phyloP scores from a whole-genome alignment of 2,888 invertebrate genomes.

The Latrodectus hesperus region DNA sequence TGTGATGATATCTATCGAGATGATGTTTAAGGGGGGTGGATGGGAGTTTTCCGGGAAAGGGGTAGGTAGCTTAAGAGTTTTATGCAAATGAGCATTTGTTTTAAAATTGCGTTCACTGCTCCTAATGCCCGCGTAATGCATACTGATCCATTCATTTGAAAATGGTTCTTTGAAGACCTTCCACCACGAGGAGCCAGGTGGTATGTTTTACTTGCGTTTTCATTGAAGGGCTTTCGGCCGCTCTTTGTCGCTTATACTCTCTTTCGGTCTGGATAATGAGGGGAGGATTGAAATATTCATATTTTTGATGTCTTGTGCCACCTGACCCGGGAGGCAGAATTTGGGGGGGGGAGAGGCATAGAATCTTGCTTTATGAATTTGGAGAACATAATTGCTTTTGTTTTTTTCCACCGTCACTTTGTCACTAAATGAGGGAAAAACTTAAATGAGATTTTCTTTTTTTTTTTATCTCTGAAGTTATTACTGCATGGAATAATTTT shows the following conservation, averaged over 20 bases:
- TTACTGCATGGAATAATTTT: too few species aligned
- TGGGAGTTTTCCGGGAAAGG: not conserved
- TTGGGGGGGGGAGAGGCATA: not conserved
- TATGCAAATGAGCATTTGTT: slow-evolving; percentile 69
- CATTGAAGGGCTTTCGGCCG: slow-evolving; percentile 55
- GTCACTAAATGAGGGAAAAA: not conserved
- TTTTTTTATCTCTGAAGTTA: not conserved
- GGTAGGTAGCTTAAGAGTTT: slow-evolving; percentile 62
- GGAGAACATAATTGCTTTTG: not conserved
- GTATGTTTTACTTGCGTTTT: slow-evolving; percentile 63
- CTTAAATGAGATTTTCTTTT: slow-evolving; percentile 7
- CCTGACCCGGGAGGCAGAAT: slow-evolving; percentile 31
- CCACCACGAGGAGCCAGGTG: slow-evolving; percentile 48
- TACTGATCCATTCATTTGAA: slow-evolving; percentile 69
- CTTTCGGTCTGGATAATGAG: slow-evolving; percentile 48
- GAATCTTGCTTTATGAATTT: slow-evolving; percentile 25
- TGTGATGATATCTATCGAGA: slow-evolving; percentile 66
- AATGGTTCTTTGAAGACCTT: slow-evolving; percentile 67
- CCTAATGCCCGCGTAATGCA: slow-evolving; percentile 69
- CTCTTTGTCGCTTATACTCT: slow-evolving; percentile 29
- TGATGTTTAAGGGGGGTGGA: slow-evolving; percentile 46
- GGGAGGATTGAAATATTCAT: slow-evolving; percentile 62
- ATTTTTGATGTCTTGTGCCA: slow-evolving; percentile 51
- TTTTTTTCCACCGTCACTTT: not conserved
- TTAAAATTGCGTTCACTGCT: slow-evolving; percentile 67